Evolutionary conservation across 2,888 invertebrate genomes (phyloP).

Genomic region (Leptarthrus brevirostris): DNA sequence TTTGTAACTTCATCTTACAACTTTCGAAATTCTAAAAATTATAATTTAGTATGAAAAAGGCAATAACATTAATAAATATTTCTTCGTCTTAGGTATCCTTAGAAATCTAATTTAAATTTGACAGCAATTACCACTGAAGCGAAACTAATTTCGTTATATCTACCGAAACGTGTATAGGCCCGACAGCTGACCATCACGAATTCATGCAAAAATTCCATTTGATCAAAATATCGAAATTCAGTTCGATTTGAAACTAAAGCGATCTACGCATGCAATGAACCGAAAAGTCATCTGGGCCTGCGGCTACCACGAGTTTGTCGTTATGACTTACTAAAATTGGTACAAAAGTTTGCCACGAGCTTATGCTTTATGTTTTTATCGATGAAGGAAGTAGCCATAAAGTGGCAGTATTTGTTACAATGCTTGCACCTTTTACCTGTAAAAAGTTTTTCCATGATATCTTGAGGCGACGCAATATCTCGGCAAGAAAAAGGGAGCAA

Average conservation of each 20-base stretch:
- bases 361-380: constrained; percentile 11
- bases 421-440: not conserved
- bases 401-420: not conserved
- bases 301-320: constrained; percentile 15
- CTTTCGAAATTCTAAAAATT: too few relatives aligned
- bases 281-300: constrained; percentile 21
- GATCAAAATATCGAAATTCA: not conserved
- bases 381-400: constrained; percentile 13
- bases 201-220: constrained; percentile 23
- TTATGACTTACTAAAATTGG: constrained; percentile 11
- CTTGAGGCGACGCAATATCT: too few relatives aligned
- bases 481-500: too few relatives aligned
- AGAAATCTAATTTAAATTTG: too few relatives aligned
- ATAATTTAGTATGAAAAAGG: too few relatives aligned
- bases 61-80: too few relatives aligned
- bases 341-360: not conserved
- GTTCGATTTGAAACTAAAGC: constrained; percentile 1
- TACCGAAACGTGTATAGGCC: constrained; percentile 14
- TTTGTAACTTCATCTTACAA: too few relatives aligned
- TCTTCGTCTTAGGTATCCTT: too few relatives aligned
- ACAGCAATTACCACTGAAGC: constrained; percentile 25
- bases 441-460: not conserved
- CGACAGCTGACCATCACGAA: constrained; percentile 12
- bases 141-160: constrained; percentile 9
- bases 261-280: constrained; percentile 24